Evolutionary conservation across 1,140 invertebrate species (phyloP).

Genomic region (Patella vulgata): DNA sequence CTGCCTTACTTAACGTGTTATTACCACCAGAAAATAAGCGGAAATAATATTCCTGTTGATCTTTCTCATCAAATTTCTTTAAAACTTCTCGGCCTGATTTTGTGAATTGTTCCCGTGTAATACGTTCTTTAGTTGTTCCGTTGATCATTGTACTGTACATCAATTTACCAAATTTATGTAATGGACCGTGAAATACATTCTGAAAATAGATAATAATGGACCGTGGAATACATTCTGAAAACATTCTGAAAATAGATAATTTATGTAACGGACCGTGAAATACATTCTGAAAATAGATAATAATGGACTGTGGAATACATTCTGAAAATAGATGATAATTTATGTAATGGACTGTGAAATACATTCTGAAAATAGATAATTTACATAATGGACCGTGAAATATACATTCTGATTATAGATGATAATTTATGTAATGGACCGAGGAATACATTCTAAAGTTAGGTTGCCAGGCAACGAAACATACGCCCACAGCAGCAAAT

Average conservation of each 20-base stretch:
- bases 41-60: slow-evolving; percentile 60
- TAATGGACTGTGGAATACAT: slow-evolving; percentile 61
- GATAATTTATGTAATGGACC: slow-evolving; percentile 58
- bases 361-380: no score
- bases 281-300: slow-evolving; percentile 50
- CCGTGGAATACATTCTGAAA: no score
- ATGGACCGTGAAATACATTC: slow-evolving; percentile 60
- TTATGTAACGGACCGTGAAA: slow-evolving; percentile 59
- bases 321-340: slow-evolving; percentile 47
- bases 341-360: no score
- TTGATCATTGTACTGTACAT: slow-evolving; percentile 39
- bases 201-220: slow-evolving; percentile 40
- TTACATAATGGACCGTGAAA: slow-evolving; percentile 59
- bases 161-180: slow-evolving; percentile 58
- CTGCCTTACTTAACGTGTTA: slow-evolving; percentile 51
- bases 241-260: no score
- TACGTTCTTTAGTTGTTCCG: slow-evolving; percentile 42
- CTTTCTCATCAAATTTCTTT: slow-evolving; percentile 45
- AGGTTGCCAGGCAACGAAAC: no score
- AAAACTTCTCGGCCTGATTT: slow-evolving; percentile 57
- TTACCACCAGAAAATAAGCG: slow-evolving; percentile 55
- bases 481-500: no score
- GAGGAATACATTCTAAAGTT: slow-evolving; percentile 62
- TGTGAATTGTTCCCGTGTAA: slow-evolving; percentile 59
- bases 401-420: slow-evolving; percentile 50